Base-by-base conservation (phyloP, 1,140 invertebrate species). In the Choristoneura fumiferana region DNA sequence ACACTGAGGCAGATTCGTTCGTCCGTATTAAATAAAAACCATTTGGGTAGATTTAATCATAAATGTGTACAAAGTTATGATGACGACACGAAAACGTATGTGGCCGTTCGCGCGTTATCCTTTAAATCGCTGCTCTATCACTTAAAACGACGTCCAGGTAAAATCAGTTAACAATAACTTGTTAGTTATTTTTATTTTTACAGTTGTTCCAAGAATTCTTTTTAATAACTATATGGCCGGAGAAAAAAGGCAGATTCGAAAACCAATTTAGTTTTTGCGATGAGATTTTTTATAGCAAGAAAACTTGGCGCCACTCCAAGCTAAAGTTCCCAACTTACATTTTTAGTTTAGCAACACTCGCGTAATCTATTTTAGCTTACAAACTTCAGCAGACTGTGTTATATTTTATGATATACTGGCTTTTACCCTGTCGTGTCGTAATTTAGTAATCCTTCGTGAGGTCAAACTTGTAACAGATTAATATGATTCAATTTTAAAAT, bases 291-390 rank as follows among this genome's bases (percentile, higher is more conserved):
- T 56, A 13, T 37, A 29, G 18, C 45, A 22, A 56, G 33, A 52
- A 29, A 52, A 36, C 45, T 52, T 61, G 54, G 59, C 54, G 15
- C 53, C 54, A 17, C n/a, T 54, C 59, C 59, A 61, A 35, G 29
- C 35, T 12, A 58, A 54, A 61, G 39, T 61, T 45, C 33, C 13
- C 17, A 49, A 49, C 53, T 61, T 56, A 56, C 40, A 56, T 61
- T 61, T 60, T 61, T 56, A 52, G 59, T 36, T 43, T 9, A 34
- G 17, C 39, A 60, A 60, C 58, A 55, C 54, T 49, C 12, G 43
- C 37, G 58, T 60, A 60, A 60, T 60, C 52, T 60, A 36, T 60
- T 54, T 54, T 29, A 55, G 52, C 29, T 60, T 60, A 55, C 37
- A 43, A 60, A 60, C 58, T 60, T 54, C 43, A 55, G 54, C 58